phyloP scores from a whole-genome alignment of 1,140 invertebrate genomes.

The Rhagoletis pomonella region DNA sequence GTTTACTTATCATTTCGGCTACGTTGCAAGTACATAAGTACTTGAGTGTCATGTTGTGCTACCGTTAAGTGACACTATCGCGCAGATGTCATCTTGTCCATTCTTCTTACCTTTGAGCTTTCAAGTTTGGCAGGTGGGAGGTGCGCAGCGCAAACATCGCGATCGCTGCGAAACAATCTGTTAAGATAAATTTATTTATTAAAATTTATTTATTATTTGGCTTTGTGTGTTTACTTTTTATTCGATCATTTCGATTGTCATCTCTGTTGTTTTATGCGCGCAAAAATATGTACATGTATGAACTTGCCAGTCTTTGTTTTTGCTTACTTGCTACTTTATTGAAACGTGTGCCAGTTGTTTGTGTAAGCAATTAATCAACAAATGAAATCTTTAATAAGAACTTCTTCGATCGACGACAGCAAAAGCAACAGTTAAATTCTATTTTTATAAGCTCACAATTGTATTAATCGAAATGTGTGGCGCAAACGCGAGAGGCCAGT shows the following conservation, averaged over 20 bases:
- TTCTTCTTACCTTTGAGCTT: not conserved
- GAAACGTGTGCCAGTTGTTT: conserved; percentile 6
- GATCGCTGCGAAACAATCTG: not conserved
- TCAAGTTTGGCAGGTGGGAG: not conserved
- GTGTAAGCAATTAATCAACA: conserved; percentile 46
- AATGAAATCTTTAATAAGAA: conserved; percentile 28
- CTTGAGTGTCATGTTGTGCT: not conserved
- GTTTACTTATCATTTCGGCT: not conserved
- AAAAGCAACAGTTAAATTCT: conserved; percentile 8
- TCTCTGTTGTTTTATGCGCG: not conserved
- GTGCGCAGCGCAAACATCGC: too few species aligned
- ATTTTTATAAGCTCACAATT: not conserved
- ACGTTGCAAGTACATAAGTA: not conserved
- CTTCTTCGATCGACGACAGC: not conserved
- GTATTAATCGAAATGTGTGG: not conserved
- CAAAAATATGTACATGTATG: not conserved
- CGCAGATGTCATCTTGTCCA: conserved; percentile 26
- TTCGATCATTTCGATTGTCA: conserved; percentile 27
- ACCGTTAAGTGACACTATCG: not conserved
- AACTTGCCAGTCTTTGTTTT: not conserved
- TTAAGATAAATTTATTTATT: conserved; percentile 11
- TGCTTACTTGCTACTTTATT: too few species aligned
- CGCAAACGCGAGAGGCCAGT: not conserved
- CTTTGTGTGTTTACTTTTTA: conserved; percentile 33
- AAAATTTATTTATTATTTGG: not conserved